A percentile compares a stretch with the other conserved stretches of the same genome.
These are phyloP conservation scores for Melangyna quadrimaculata DNA, from an alignment of 2,888 invertebrate species.

Conservation along the genomic window DNA sequence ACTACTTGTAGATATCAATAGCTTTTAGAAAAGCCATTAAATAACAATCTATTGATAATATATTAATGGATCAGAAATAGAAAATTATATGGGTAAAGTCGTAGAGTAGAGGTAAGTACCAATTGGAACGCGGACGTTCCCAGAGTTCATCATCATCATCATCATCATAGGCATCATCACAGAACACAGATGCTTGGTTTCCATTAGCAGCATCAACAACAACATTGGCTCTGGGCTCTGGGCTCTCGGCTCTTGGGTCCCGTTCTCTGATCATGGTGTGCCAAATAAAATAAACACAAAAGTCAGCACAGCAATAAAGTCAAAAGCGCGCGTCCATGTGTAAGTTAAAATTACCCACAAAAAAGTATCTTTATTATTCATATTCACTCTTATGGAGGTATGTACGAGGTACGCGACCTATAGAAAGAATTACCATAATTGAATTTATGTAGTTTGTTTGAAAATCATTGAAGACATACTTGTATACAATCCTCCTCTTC, in stretches of 20 bases:
- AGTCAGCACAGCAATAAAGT: conserved; percentile 7
- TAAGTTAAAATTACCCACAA: conserved; percentile 11
- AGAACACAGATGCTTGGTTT: conserved; percentile 6
- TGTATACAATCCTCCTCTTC: background rate
- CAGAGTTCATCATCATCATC: conserved; percentile 16
- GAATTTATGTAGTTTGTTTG: conserved; percentile 7
- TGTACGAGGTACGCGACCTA: background rate
- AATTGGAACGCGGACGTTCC: conserved; percentile 9
- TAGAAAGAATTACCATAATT: conserved; percentile 20
- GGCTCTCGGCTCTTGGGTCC: background rate
- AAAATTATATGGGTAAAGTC: conserved; percentile 22
- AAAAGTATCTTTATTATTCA: conserved; percentile 26
- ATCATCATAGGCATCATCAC: too few species aligned
- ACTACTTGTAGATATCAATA: conserved; percentile 17
- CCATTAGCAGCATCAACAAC: conserved; percentile 16
- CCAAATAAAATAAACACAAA: conserved; percentile 30
- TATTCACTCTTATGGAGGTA: background rate
- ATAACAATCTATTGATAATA: conserved; percentile 7
- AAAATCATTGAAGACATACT: background rate
- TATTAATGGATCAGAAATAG: conserved; percentile 25
- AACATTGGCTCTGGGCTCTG: background rate
- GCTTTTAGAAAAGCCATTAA: conserved; percentile 24
- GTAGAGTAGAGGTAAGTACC: conserved; percentile 20
- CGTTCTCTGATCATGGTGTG: conserved; percentile 2
- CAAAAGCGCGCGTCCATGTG: conserved; percentile 13